A percentile compares a stretch with the other conserved stretches of the same genome.
phyloP scores from a whole-genome alignment of 2,888 invertebrate genomes.

The Nezara viridula region DNA sequence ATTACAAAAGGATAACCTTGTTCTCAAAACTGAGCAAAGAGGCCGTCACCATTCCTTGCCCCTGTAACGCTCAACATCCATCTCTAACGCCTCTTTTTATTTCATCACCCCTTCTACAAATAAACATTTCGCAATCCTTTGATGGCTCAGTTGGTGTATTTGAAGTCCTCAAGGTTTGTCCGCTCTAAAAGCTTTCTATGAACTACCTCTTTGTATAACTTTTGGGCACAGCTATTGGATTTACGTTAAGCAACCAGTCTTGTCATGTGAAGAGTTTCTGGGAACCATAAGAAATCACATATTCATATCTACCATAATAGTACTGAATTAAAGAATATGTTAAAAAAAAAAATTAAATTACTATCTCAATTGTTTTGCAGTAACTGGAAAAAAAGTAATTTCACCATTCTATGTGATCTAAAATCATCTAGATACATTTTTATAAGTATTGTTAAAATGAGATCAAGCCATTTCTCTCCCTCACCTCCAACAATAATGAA shows the following conservation, averaged over 20 bases:
- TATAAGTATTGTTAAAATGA: no score
- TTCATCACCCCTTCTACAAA: background rate
- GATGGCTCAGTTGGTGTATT: constrained; percentile 10
- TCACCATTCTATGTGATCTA: no score
- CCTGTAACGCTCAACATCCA: background rate
- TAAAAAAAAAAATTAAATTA: no score
- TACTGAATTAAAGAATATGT: no score
- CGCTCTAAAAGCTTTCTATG: background rate
- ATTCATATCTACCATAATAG: no score
- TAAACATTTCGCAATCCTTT: background rate
- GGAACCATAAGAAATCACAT: no score
- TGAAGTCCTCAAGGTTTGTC: background rate
- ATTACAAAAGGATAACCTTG: constrained; percentile 1
- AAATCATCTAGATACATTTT: no score
- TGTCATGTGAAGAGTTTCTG: no score
- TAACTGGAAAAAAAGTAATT: no score
- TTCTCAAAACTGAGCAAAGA: background rate
- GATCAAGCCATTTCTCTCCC: no score
- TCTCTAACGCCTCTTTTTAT: background rate
- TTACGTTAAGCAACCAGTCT: background rate
- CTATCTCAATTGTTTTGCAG: no score
- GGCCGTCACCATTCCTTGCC: background rate
- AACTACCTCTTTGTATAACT: background rate
- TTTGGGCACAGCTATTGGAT: background rate
- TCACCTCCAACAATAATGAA: no score